These are phyloP conservation scores for Sturnira hondurensis DNA, from an alignment of 2,113 vertebrate species.

Conservation along the genomic window DNA sequence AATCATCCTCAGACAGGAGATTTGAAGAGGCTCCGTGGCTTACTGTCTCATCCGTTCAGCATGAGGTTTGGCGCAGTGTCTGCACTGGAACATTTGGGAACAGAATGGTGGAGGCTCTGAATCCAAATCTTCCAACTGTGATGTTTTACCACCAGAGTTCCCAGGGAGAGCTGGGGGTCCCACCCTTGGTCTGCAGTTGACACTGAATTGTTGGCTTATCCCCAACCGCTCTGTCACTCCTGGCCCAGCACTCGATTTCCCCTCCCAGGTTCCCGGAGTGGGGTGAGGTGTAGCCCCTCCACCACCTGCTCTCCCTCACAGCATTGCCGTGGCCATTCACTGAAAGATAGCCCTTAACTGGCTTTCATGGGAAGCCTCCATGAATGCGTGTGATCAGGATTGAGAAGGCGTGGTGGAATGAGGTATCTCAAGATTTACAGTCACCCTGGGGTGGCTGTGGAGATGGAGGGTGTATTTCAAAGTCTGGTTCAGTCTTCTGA, in stretches of 20 bases:
- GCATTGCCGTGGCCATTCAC: background rate
- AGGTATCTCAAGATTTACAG: slow-evolving; percentile 45
- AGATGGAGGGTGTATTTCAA: slow-evolving; percentile 30
- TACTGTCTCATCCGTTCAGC: background rate
- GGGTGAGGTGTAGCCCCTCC: background rate
- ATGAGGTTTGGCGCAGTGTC: background rate
- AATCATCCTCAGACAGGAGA: slow-evolving; percentile 19
- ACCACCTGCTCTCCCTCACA: background rate
- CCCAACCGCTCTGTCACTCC: background rate
- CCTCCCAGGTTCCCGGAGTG: background rate
- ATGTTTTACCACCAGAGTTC: slow-evolving; percentile 26
- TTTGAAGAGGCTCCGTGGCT: background rate
- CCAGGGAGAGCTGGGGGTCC: slow-evolving; percentile 17
- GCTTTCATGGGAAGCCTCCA: background rate
- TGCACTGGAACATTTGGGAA: slow-evolving; percentile 42
- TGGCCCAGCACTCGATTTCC: slow-evolving; percentile 22
- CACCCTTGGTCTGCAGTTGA: background rate
- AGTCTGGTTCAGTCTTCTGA: slow-evolving; percentile 41
- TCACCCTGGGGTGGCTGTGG: background rate
- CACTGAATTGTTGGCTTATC: slow-evolving; percentile 13
- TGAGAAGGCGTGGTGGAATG: slow-evolving; percentile 5
- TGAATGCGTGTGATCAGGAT: background rate
- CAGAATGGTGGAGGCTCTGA: background rate
- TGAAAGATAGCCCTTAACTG: slow-evolving; percentile 18
- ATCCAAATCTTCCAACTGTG: slow-evolving; percentile 26